phyloP scores from a whole-genome alignment of 2,797 vertebrate genomes.

The Leptoclinus maculatus region DNA sequence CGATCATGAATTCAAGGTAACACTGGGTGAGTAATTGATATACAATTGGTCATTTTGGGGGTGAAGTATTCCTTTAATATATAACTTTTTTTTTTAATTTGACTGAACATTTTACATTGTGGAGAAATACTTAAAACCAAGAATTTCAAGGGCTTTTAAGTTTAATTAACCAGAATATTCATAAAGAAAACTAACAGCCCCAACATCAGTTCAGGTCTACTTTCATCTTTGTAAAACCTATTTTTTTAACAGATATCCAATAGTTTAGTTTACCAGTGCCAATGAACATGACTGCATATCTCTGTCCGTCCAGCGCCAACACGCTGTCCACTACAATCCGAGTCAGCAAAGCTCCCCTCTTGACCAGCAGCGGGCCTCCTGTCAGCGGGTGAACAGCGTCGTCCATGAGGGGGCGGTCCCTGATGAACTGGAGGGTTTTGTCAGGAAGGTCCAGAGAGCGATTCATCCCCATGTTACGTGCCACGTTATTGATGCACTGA shows the following conservation, averaged over 20 bases:
- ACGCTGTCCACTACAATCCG: constrained; percentile 80
- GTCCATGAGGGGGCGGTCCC: constrained; percentile 84
- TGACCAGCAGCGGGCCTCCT: constrained; percentile 76
- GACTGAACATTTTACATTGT: not conserved
- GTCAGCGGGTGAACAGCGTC: constrained; percentile 75
- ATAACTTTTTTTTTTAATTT: not conserved
- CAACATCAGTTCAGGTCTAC: not conserved
- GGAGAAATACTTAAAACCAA: not conserved
- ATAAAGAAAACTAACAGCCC: not conserved
- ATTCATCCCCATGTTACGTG: constrained; percentile 71
- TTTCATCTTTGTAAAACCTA: not conserved
- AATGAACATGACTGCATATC: constrained; percentile 82
- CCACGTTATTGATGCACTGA: constrained; percentile 79
- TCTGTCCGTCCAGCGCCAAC: constrained; percentile 73
- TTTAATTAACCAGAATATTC: constrained; percentile 8
- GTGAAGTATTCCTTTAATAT: too few species aligned
- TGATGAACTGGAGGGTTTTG: constrained; percentile 85
- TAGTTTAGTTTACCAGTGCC: constrained; percentile 79
- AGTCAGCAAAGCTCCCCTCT: constrained; percentile 74
- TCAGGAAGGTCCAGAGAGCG: constrained; percentile 82
- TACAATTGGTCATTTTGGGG: too few species aligned
- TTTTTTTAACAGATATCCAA: not conserved
- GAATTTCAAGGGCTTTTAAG: not conserved
- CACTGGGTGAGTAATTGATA: too few species aligned
- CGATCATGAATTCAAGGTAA: too few species aligned